Percentiles rank a stretch among this genome's conserved stretches.
phyloP scores from a whole-genome alignment of 2,888 invertebrate species.

The Notocelia uddmanniana region DNA sequence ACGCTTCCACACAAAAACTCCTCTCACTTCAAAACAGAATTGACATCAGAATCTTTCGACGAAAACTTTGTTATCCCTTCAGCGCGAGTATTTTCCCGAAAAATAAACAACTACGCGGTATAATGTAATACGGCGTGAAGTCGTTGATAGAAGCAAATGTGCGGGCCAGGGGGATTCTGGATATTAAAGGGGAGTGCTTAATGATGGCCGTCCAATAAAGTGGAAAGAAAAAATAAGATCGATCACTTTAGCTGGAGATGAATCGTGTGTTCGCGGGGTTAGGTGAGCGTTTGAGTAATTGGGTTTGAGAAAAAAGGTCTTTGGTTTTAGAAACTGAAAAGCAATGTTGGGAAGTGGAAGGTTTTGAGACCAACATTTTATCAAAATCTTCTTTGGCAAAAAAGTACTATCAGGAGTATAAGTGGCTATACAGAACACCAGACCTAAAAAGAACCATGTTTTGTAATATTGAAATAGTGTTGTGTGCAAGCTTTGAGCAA shows the following conservation, averaged over 20 bases:
- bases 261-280: constrained; percentile 13
- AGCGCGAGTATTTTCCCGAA: constrained; percentile 39
- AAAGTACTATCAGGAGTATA: background rate
- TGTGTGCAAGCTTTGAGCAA: background rate
- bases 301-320: constrained; percentile 3
- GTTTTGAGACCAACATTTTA: background rate
- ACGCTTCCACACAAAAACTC: constrained; percentile 8
- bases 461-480: no score
- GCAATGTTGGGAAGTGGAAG: background rate
- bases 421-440: background rate
- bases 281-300: constrained; percentile 23
- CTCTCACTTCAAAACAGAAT: constrained; percentile 26
- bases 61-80: constrained; percentile 34
- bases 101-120: constrained; percentile 53
- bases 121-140: constrained; percentile 65
- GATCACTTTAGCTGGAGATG: constrained; percentile 13
- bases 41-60: constrained; percentile 32
- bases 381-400: background rate
- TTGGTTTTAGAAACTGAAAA: background rate
- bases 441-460: background rate
- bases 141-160: constrained; percentile 60
- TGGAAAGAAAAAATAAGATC: constrained; percentile 22
- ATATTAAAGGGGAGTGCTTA: constrained; percentile 52
- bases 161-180: constrained; percentile 52
- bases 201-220: constrained; percentile 6